These are phyloP conservation scores for Neomorphus geoffroyi DNA, from an alignment of 2,797 vertebrate genomes.

Conservation along the genomic window DNA sequence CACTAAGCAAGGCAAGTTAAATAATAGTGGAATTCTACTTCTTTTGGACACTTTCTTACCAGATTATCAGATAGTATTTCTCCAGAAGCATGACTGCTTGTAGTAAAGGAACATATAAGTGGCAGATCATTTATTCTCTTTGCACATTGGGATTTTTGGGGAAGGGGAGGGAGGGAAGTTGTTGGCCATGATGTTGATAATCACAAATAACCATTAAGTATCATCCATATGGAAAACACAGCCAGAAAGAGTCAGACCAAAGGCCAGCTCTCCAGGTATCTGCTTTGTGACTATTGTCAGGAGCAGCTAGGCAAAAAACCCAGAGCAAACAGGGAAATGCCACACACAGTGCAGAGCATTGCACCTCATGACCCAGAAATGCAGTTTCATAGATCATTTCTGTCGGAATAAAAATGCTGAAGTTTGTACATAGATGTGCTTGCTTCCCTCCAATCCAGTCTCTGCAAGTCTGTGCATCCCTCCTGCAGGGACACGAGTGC, in stretches of 20 bases:
- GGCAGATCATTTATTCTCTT: not conserved
- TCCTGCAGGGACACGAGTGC: rapidly evolving
- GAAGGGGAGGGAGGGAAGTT: not conserved
- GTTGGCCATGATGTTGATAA: not conserved
- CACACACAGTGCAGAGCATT: not conserved
- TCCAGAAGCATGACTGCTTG: not conserved
- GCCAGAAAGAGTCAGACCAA: not conserved
- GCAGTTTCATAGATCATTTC: not conserved
- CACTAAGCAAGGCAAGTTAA: not conserved
- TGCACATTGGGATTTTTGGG: rapidly evolving
- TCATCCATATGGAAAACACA: not conserved
- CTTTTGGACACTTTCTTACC: not conserved
- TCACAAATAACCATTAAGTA: too few relatives aligned
- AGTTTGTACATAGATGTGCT: not conserved
- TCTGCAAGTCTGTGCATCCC: not conserved
- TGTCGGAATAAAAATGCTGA: not conserved
- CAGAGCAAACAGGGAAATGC: not conserved
- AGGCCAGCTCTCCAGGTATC: not conserved
- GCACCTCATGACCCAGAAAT: not conserved
- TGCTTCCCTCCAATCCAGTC: not conserved
- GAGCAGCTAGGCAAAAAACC: not conserved
- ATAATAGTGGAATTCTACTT: not conserved
- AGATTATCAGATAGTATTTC: not conserved
- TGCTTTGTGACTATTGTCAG: not conserved
- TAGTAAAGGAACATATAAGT: not conserved